Percentiles rank a stretch among this genome's conserved stretches.
phyloP scores from a whole-genome alignment of 2,113 vertebrate genomes.

The Neomonachus schauinslandi region DNA sequence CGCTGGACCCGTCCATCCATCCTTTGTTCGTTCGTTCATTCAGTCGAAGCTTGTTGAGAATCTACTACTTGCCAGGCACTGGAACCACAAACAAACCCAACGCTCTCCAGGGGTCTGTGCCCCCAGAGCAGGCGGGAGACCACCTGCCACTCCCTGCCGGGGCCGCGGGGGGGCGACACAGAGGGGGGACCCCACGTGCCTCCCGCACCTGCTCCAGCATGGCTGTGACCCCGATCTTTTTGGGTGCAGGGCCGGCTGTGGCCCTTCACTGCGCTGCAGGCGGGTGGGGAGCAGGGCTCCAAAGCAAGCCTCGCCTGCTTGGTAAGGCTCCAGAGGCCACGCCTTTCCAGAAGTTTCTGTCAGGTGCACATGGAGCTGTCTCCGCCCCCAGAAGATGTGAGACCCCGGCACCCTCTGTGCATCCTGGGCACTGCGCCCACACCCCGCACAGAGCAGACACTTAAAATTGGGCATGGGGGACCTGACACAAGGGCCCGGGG shows the following conservation, averaged over 20 bases:
- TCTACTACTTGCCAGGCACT: fast-evolving
- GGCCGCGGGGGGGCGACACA: fast-evolving
- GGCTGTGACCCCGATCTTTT: fast-evolving
- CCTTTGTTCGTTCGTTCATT: not conserved
- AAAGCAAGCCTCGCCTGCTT: not conserved
- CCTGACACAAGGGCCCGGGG: not conserved
- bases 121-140: not conserved
- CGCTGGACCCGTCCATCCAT: not conserved
- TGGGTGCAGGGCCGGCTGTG: fast-evolving
- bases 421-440: not conserved
- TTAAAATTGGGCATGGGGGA: not conserved
- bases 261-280: not conserved
- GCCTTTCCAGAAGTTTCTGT: not conserved
- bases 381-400: not conserved
- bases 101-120: not conserved
- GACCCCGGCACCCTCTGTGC: not conserved
- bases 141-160: not conserved
- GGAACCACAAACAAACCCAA: not conserved
- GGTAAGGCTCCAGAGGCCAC: not conserved
- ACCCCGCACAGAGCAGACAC: not conserved
- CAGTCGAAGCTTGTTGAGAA: not conserved
- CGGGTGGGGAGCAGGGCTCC: fast-evolving
- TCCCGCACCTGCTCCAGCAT: fast-evolving
- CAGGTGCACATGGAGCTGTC: not conserved
- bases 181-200: fast-evolving